Evolutionary conservation across 2,888 invertebrate species (phyloP).

Genomic region (Stenurella melanura): DNA sequence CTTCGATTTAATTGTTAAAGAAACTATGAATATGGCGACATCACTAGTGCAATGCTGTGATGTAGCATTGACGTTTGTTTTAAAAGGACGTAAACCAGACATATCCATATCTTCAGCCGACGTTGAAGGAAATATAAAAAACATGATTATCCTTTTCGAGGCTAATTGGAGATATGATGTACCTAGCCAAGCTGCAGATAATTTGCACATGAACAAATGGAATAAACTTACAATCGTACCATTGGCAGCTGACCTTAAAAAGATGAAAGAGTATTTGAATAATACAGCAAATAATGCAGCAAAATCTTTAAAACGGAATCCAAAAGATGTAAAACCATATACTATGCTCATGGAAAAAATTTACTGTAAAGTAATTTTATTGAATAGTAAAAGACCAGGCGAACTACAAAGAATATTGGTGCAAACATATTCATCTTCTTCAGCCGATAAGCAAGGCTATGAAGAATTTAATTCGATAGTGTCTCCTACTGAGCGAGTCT

Average conservation of each 20-base stretch:
- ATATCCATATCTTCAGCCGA: conserved; percentile 19
- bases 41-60: conserved; percentile 57
- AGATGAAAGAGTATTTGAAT: conserved; percentile 20
- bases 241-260: conserved; percentile 38
- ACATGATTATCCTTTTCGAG: conserved; percentile 46
- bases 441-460: conserved; percentile 5
- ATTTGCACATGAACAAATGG: conserved; percentile 50
- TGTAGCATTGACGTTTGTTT: conserved; percentile 46
- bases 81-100: conserved; percentile 12
- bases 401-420: conserved; percentile 50
- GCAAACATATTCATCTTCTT: conserved; percentile 1
- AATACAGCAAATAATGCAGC: no score
- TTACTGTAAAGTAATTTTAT: conserved; percentile 53
- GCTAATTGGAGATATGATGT: conserved; percentile 42
- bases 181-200: conserved; percentile 41
- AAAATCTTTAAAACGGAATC: conserved; percentile 29
- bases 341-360: conserved; percentile 46
- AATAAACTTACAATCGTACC: conserved; percentile 49
- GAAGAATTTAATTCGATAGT: conserved; percentile 28
- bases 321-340: conserved; percentile 38
- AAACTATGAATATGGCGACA: conserved; percentile 39
- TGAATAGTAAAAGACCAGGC: conserved; percentile 55
- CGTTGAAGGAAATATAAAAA: conserved; percentile 45
- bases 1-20: conserved; percentile 33
- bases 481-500: conserved; percentile 13